Base-by-base conservation (phyloP, 2,113 vertebrate species). In the Corythornis cristatus region DNA sequence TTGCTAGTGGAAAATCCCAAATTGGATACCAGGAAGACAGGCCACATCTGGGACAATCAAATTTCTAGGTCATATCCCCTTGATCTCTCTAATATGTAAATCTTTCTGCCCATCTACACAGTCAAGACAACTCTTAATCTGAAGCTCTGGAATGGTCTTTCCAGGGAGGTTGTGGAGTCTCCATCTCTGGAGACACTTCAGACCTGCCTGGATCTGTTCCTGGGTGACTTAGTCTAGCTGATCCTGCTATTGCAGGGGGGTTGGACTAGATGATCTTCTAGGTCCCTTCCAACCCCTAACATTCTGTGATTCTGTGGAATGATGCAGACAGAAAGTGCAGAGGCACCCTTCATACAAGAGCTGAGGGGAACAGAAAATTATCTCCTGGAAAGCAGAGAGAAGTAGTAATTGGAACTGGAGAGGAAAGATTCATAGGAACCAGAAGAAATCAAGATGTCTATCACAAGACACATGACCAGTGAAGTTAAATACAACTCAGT, bases 331-430 rank as follows among this genome's bases (percentile, higher is more conserved):
- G 54, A 74, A 82, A 82, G 3, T 29, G 15, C 7, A 79, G n/a
- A 90, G 6, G 6, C 8, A 67, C 2, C 3, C 6, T 8, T 4
- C 45, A 13, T 1, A 1, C 2, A 50, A 42, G 25, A 72, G n/a
- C 33, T 62, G 29, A 17, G 67, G 29, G 22, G 26, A 81, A 71
- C 40, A 46, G 6, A 19, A 73, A 93, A 35, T 10, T 10, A 28
- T 48, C n/a, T 23, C 35, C 40, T 37, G 23, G 11, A 86, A 14
- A 86, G 13, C 12, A 64, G 33, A 60, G 46, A 35, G 10, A 61
- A 72, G 58, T 13, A 51, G 11, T 40, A 40, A 53, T 26, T 75
- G 29, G 28, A 67, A 42, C 0, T 1, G 31, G 8, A 73, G 9
- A 90, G 12, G 17, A 67, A 61, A 89, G 40, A 73, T 74, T 88